Conservation (phyloP, 2,113 vertebrate species). For the Herpailurus yagouaroundi region DNA sequence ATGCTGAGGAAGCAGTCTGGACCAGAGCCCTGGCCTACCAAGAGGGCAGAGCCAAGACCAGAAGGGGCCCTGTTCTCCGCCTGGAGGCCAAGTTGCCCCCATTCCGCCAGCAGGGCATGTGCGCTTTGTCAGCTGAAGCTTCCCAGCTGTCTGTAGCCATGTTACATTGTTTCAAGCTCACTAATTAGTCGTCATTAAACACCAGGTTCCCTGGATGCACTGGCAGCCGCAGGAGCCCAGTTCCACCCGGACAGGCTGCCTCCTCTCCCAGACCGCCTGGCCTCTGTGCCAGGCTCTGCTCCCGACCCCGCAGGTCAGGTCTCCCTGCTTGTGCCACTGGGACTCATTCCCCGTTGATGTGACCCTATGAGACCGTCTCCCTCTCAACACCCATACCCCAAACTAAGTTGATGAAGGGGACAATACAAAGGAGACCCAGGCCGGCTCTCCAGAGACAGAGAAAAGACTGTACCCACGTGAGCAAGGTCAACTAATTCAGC, state of each 20-base stretch:
- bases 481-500: background rate
- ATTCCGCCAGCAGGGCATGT: background rate
- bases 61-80: background rate
- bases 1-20: background rate
- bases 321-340: background rate
- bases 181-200: conserved; percentile 60
- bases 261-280: background rate
- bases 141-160: conserved; percentile 17
- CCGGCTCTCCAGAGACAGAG: background rate
- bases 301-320: rapidly evolving
- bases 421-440: background rate
- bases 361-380: background rate
- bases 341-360: background rate
- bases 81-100: background rate
- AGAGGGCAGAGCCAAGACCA: background rate
- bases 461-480: background rate
- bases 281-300: background rate
- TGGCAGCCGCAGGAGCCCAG: background rate
- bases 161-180: background rate
- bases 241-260: background rate
- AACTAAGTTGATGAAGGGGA: background rate
- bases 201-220: background rate
- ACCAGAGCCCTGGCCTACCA: background rate
- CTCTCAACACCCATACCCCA: background rate
- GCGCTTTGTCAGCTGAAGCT: background rate